Evolutionary conservation across 2,888 invertebrate species (phyloP).

Genomic region (Myopa testacea): DNA sequence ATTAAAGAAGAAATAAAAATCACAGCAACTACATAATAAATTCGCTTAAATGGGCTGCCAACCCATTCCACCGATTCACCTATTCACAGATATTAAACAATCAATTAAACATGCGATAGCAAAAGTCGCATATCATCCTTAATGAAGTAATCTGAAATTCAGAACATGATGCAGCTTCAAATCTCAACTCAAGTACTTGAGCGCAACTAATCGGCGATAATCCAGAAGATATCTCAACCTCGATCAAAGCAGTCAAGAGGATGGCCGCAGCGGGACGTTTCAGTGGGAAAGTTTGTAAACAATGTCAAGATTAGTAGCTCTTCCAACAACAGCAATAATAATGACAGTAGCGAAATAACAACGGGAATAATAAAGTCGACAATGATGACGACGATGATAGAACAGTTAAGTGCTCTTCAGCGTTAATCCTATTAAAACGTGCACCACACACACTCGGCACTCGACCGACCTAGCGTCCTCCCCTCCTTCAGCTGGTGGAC

Average conservation of each 20-base stretch:
- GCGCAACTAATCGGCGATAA: conserved; percentile 52
- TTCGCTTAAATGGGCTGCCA: too few relatives aligned
- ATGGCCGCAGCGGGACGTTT: conserved; percentile 52
- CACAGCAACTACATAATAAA: too few relatives aligned
- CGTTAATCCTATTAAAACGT: conserved; percentile 65
- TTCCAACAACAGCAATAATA: conserved; percentile 17
- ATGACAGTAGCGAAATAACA: conserved; percentile 17
- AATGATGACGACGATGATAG: conserved; percentile 26
- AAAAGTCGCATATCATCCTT: neutral
- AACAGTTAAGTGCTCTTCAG: conserved; percentile 66
- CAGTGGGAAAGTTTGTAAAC: conserved; percentile 64
- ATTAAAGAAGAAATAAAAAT: too few relatives aligned
- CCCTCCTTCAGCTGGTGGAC: too few relatives aligned
- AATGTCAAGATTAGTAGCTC: conserved; percentile 51
- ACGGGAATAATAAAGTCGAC: conserved; percentile 13
- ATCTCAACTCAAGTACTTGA: conserved; percentile 46
- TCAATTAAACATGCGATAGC: neutral
- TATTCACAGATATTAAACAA: neutral
- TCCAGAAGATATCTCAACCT: conserved; percentile 20
- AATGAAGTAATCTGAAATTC: neutral
- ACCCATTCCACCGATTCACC: too few relatives aligned
- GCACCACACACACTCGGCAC: conserved; percentile 42
- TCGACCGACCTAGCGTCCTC: neutral
- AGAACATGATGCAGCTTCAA: neutral
- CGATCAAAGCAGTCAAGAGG: conserved; percentile 14